Percentiles rank a stretch among this genome's conserved stretches.
phyloP scores from a whole-genome alignment of 2,888 invertebrate species.

The Portevinia maculata region DNA sequence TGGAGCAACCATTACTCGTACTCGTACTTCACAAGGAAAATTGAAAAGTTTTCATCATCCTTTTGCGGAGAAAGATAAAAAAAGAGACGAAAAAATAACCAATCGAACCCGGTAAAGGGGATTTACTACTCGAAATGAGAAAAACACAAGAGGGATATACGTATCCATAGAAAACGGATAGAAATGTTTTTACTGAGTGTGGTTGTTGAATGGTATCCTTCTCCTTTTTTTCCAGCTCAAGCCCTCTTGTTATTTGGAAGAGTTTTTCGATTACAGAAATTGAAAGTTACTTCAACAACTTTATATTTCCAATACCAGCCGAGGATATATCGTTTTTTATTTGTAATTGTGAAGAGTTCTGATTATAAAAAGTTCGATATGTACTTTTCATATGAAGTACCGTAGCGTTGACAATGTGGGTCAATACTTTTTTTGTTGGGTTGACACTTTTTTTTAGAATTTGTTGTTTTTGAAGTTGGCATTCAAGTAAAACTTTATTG shows the following conservation, averaged over 20 bases:
- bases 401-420: slow-evolving; percentile 21
- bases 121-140: slow-evolving; percentile 41
- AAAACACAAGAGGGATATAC: slow-evolving; percentile 23
- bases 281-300: slow-evolving; percentile 29
- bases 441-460: not conserved
- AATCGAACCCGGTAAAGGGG: slow-evolving; percentile 30
- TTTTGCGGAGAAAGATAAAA: not conserved
- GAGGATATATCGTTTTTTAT: not conserved
- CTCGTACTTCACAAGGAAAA: slow-evolving; percentile 38
- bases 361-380: slow-evolving; percentile 8
- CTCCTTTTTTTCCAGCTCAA: slow-evolving; percentile 16
- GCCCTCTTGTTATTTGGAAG: slow-evolving; percentile 31
- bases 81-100: slow-evolving; percentile 4
- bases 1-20: slow-evolving; percentile 12
- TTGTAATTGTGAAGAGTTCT: slow-evolving; percentile 5
- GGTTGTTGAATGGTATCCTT: slow-evolving; percentile 25
- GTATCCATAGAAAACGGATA: not conserved
- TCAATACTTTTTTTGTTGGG: slow-evolving; percentile 2
- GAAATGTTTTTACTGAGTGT: slow-evolving; percentile 20
- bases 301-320: not conserved
- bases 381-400: slow-evolving; percentile 2
- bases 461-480: too few relatives aligned
- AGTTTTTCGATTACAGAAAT: slow-evolving; percentile 52
- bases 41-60: slow-evolving; percentile 43
- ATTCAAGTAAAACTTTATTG: too few relatives aligned